Conservation (phyloP, 2,797 vertebrate species). For the Muraenolepis orangiensis region DNA sequence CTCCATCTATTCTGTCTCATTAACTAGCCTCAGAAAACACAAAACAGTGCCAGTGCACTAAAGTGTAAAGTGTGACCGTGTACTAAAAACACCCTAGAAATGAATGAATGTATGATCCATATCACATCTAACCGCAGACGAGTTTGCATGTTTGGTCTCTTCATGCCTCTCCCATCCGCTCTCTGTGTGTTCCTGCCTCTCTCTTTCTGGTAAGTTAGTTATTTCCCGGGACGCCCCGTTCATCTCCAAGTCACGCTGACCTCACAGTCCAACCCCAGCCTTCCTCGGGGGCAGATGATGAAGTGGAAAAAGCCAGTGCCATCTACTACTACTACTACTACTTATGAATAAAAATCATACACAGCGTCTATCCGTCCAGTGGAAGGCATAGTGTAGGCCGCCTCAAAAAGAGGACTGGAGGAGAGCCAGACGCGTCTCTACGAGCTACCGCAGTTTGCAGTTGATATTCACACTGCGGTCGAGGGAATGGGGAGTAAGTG, state of each 20-base stretch:
- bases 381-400: not conserved
- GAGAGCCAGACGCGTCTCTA: no score
- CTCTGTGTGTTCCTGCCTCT: not conserved
- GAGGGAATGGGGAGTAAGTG: no score
- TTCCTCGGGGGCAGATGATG: not conserved
- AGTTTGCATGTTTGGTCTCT: not conserved
- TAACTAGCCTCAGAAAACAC: not conserved
- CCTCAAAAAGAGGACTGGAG: not conserved
- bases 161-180: not conserved
- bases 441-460: no score
- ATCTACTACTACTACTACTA: not conserved
- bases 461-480: no score
- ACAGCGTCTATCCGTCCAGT: not conserved
- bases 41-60: not conserved
- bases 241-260: conserved; percentile 11
- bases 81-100: not conserved
- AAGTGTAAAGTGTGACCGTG: no score
- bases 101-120: not conserved
- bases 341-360: not conserved
- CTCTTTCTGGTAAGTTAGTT: not conserved
- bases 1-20: not conserved
- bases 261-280: not conserved
- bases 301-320: not conserved
- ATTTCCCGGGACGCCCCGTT: not conserved
- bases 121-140: not conserved